A percentile compares a stretch with the other conserved stretches of the same genome.
Conservation (phyloP, 2,797 vertebrate genomes). For the Urosaurus nigricauda region DNA sequence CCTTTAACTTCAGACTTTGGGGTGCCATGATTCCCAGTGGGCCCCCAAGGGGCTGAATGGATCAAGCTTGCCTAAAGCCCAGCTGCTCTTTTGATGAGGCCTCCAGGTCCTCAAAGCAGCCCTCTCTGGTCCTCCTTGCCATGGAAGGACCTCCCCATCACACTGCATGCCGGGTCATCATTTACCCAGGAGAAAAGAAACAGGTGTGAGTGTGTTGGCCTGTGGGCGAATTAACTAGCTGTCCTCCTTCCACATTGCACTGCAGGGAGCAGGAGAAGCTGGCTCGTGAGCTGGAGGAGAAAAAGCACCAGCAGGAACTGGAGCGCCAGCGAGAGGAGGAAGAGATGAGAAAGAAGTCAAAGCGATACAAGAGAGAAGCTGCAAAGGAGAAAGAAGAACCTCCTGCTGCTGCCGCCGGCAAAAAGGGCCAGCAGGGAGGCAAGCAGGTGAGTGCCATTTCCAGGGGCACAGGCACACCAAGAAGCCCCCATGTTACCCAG, state of each 20-base stretch:
- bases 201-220: background rate
- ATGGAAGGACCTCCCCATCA: too few relatives aligned
- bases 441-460: slow-evolving; percentile 78
- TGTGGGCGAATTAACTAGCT: background rate
- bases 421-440: slow-evolving; percentile 71
- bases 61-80: too few relatives aligned
- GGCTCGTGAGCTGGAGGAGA: slow-evolving; percentile 76
- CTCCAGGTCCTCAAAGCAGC: too few relatives aligned
- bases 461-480: too few relatives aligned
- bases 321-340: slow-evolving; percentile 81
- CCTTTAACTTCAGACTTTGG: too few relatives aligned
- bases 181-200: too few relatives aligned
- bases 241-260: background rate
- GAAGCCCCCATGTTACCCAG: background rate
- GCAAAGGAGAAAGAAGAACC: slow-evolving; percentile 79
- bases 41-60: too few relatives aligned
- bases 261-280: slow-evolving; percentile 78
- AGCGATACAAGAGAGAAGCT: slow-evolving; percentile 75
- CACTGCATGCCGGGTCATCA: too few relatives aligned
- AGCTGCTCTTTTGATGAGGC: too few relatives aligned
- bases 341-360: slow-evolving; percentile 80
- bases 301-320: slow-evolving; percentile 78
- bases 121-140: too few relatives aligned
- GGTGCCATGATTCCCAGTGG: too few relatives aligned
- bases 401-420: slow-evolving; percentile 22